Base-by-base conservation (phyloP, 1,140 invertebrate species). In the Stegodyphus dumicola region DNA sequence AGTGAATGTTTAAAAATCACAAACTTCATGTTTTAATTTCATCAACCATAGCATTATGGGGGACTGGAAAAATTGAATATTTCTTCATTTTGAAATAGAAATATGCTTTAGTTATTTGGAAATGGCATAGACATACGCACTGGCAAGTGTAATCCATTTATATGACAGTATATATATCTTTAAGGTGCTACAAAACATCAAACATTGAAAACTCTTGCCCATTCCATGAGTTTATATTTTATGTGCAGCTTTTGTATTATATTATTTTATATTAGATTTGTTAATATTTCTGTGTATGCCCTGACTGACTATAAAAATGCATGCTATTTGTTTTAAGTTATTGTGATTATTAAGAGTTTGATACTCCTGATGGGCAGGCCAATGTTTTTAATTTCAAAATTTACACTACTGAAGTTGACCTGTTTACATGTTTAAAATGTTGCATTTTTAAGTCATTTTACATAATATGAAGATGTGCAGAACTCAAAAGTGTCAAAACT, bases 381-480 rank as follows among this genome's bases (percentile, higher is more conserved):
- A 71, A 67, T 81, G 79, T 81, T 81, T 77, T 78, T 81, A 54
- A 81, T 81, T 81, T 81, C 52, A 53, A 81, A 74, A 56, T 74
- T 51, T 81, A 60, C 70, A 66, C 79, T 81, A 81, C 60, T 74
- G 56, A 81, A 81, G 69, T 81, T 81, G 79, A 81, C 79, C 79
- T 81, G 56, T 85, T 85, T 85, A 77, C 71, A 85, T 85, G 70
- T 75, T 84, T 85, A 75, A 76, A 70, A 70, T 76, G 81, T 85
- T 75, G 65, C 66, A 85, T 85, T 85, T 85, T 85, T 75, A 85
- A 76, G 81, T 77, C 74, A 56, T 77, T 77, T 85, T 85, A 85
- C 81, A 85, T 67, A 18, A 69, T 69, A 76, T 85, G 64, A 76
- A 70, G 71, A 60, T 81, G 67, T 81, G 69, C 69, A 81, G 52